phyloP scores from a whole-genome alignment of 1,140 invertebrate genomes.

The Drosophila santomea region DNA sequence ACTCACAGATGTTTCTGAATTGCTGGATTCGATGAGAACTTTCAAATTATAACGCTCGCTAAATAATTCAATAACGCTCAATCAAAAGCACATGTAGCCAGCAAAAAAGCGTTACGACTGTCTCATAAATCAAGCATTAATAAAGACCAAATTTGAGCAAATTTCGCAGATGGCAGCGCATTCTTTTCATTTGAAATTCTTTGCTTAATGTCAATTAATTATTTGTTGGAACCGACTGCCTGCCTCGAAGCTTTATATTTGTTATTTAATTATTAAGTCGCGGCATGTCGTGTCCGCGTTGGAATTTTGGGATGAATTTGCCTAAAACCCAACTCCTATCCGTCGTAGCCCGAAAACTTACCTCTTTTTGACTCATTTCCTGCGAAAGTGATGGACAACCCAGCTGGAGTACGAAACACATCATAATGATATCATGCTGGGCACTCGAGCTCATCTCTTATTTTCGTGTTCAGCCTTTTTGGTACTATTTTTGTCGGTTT shows the following conservation, averaged over 20 bases:
- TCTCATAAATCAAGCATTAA: conserved; percentile 69
- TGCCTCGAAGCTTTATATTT: conserved; percentile 33
- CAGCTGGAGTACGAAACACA: conserved; percentile 16
- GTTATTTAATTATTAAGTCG: conserved; percentile 75
- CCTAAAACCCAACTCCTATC: conserved; percentile 18
- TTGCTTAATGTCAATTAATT: conserved; percentile 79
- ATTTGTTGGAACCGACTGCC: conserved; percentile 58
- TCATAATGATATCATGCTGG: conserved; percentile 70
- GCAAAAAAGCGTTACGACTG: conserved; percentile 27
- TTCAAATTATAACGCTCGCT: conserved; percentile 65
- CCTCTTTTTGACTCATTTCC: conserved; percentile 65
- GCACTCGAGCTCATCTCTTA: conserved; percentile 55
- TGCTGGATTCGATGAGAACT: conserved; percentile 9
- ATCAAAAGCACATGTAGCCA: conserved; percentile 57
- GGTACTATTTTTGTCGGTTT: conserved; percentile 27
- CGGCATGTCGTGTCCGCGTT: conserved; percentile 43
- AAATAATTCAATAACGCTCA: conserved; percentile 35
- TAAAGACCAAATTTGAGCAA: conserved; percentile 66
- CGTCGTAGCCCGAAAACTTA: conserved; percentile 8
- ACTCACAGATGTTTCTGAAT: conserved; percentile 44
- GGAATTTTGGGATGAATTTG: conserved; percentile 46
- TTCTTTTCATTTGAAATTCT: conserved; percentile 64
- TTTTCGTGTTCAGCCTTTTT: conserved; percentile 36
- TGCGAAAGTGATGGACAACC: conserved; percentile 71
- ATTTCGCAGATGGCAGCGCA: conserved; percentile 31